A percentile compares a stretch with the other conserved stretches of the same genome.
Conservation (phyloP, 1,140 invertebrate genomes). For the Papilio helenus region DNA sequence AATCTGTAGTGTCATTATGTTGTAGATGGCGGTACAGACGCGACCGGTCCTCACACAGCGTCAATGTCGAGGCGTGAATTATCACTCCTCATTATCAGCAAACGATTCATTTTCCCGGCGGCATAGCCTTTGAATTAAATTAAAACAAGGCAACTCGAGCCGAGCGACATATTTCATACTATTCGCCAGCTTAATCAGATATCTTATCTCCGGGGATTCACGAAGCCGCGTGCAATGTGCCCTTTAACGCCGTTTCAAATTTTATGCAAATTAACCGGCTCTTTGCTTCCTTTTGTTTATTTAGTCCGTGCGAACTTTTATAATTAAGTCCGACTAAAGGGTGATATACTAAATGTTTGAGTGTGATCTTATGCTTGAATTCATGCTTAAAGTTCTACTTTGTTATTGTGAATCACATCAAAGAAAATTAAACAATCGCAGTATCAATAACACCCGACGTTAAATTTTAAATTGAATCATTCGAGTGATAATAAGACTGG, state of each 20-base stretch:
- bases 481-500: neutral
- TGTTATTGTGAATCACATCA: too few species aligned
- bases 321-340: slow-evolving; percentile 28
- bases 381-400: too few species aligned
- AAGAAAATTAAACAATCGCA: too few species aligned
- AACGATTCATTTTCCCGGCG: slow-evolving; percentile 65
- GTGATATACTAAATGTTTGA: neutral
- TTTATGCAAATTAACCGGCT: slow-evolving; percentile 64
- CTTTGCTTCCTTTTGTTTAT: slow-evolving; percentile 47
- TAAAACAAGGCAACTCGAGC: slow-evolving; percentile 59
- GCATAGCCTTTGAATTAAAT: slow-evolving; percentile 72
- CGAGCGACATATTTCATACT: slow-evolving; percentile 58
- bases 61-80: slow-evolving; percentile 61
- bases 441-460: neutral
- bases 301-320: slow-evolving; percentile 38
- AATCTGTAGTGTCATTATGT: slow-evolving; percentile 43
- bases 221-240: slow-evolving; percentile 51
- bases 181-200: slow-evolving; percentile 52
- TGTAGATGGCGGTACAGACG: slow-evolving; percentile 51
- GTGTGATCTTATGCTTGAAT: neutral
- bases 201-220: slow-evolving; percentile 48
- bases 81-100: slow-evolving; percentile 71
- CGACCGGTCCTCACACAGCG: slow-evolving; percentile 36
- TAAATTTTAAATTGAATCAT: neutral
- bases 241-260: slow-evolving; percentile 51